Percentiles rank a stretch among this genome's conserved stretches.
phyloP scores from a whole-genome alignment of 1,140 invertebrate species.

The Heliconius melpomene region DNA sequence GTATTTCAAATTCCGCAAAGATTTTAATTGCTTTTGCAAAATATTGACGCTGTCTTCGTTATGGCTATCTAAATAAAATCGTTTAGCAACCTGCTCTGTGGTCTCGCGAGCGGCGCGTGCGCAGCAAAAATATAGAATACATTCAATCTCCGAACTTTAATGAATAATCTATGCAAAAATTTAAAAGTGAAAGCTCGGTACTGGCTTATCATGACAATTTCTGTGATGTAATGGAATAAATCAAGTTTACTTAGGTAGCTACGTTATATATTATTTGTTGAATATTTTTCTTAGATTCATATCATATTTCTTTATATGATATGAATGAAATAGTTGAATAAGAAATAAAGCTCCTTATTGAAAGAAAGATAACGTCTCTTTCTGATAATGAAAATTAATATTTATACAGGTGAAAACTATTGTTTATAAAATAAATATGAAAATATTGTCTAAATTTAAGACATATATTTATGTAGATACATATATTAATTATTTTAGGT shows the following conservation, averaged over 20 bases:
- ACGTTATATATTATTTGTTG: neutral
- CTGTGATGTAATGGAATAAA: neutral
- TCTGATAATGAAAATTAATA: too few relatives aligned
- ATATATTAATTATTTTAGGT: too few relatives aligned
- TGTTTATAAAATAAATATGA: too few relatives aligned
- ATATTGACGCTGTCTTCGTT: neutral
- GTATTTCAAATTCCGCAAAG: neutral
- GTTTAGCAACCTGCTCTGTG: slow-evolving; percentile 48
- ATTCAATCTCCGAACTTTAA: slow-evolving; percentile 12
- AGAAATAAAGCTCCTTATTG: too few relatives aligned
- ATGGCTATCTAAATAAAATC: slow-evolving; percentile 56
- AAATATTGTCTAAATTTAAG: too few relatives aligned
- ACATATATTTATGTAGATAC: too few relatives aligned
- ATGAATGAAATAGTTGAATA: too few relatives aligned
- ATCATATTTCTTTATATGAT: too few relatives aligned
- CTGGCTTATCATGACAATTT: slow-evolving; percentile 4
- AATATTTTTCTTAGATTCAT: neutral
- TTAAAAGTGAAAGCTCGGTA: slow-evolving; percentile 23
- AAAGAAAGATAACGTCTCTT: too few relatives aligned
- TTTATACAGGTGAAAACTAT: too few relatives aligned
- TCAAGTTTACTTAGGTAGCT: neutral
- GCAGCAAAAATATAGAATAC: slow-evolving; percentile 21
- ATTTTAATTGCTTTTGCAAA: slow-evolving; percentile 1
- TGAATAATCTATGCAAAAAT: slow-evolving; percentile 26
- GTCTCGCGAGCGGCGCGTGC: slow-evolving; percentile 41